A percentile compares a stretch with the other conserved stretches of the same genome.
Conservation (phyloP, 1,140 invertebrate genomes). For the Battus philenor region DNA sequence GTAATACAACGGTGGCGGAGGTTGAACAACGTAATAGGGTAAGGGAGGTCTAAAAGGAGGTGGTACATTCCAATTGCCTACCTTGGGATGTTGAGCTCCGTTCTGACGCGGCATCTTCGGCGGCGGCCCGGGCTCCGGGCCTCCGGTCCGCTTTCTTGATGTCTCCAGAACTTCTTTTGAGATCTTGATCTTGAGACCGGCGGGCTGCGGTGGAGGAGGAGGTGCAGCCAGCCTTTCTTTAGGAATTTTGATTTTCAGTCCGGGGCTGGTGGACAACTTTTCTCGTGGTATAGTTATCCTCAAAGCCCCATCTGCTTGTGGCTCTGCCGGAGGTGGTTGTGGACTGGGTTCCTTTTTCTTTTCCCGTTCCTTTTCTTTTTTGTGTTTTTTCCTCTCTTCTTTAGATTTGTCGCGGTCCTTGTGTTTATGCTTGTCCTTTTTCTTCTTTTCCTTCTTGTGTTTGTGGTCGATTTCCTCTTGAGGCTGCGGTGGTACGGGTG, state of each 20-base stretch:
- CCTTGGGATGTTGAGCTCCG: constrained; percentile 51
- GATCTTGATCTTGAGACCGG: constrained; percentile 70
- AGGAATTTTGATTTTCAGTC: constrained; percentile 70
- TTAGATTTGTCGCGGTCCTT: constrained; percentile 70
- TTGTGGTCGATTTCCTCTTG: constrained; percentile 46
- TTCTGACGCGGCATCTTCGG: constrained; percentile 50
- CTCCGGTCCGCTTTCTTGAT: constrained; percentile 45
- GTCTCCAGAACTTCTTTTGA: constrained; percentile 66
- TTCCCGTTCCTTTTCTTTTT: constrained; percentile 66
- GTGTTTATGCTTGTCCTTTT: constrained; percentile 75
- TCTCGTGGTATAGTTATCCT: constrained; percentile 67
- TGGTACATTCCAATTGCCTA: constrained; percentile 49
- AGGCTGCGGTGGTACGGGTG: constrained; percentile 12
- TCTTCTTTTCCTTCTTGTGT: constrained; percentile 72
- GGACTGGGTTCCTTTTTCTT: constrained; percentile 40
- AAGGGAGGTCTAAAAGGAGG: constrained; percentile 38
- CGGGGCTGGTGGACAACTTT: constrained; percentile 53
- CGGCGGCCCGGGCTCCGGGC: constrained; percentile 38
- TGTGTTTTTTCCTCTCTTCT: constrained; percentile 70
- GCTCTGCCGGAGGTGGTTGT: constrained; percentile 16
- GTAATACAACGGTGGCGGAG: constrained; percentile 53
- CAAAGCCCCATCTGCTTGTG: constrained; percentile 33
- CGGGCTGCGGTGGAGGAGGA: constrained; percentile 52
- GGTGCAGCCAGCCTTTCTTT: constrained; percentile 68
- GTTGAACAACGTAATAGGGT: constrained; percentile 56